Evolutionary conservation across 2,888 invertebrate species (phyloP).

Genomic region (Aphrophora alni): DNA sequence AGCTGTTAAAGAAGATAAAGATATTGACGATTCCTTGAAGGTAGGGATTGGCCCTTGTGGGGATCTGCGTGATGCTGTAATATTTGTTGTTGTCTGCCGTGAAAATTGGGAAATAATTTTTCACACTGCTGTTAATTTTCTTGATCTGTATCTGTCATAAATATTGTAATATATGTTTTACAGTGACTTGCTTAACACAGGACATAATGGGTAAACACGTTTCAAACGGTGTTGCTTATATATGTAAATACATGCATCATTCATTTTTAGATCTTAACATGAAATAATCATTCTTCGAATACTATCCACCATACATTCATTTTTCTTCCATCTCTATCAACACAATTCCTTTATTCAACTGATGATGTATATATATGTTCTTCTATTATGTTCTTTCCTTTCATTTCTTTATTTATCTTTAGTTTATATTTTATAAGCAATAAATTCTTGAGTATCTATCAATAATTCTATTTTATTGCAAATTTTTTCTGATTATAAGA

Average conservation of each 20-base stretch:
- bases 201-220: not conserved
- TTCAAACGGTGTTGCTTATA: not conserved
- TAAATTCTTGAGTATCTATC: conserved; percentile 1
- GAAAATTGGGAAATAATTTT: not conserved
- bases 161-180: conserved; percentile 7
- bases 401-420: not conserved
- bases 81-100: not conserved
- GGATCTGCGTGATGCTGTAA: not conserved
- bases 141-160: not conserved
- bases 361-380: not conserved
- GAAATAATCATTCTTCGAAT: not conserved
- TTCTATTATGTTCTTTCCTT: not conserved
- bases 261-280: not conserved
- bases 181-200: not conserved
- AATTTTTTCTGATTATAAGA: not conserved
- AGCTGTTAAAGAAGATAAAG: conserved; percentile 36
- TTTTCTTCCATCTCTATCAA: not conserved
- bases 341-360: not conserved
- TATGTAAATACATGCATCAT: not conserved
- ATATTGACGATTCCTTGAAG: not conserved
- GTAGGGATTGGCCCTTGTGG: not conserved
- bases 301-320: not conserved
- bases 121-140: not conserved
- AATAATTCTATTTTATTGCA: not conserved
- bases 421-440: not conserved